phyloP scores from a whole-genome alignment of 2,113 vertebrate species.

The Rhinopomastus cyanomelas region DNA sequence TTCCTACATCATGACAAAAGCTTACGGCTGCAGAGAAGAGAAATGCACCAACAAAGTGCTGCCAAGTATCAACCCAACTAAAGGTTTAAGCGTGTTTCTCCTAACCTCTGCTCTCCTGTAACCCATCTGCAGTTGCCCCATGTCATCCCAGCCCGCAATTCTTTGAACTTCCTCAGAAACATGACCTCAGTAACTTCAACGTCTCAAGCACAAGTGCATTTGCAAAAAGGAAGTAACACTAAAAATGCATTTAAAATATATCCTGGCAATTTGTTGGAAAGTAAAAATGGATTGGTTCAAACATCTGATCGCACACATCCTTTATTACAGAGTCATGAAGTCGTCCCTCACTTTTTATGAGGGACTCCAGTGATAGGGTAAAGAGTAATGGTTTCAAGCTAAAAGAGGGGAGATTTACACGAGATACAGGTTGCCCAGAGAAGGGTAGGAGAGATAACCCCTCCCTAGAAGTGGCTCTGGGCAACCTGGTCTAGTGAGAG shows the following conservation, averaged over 20 bases:
- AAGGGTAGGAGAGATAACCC: no score
- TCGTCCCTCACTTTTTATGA: no score
- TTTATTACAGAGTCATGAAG: not conserved
- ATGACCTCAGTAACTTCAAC: not conserved
- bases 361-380: no score
- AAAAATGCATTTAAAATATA: not conserved
- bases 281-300: not conserved
- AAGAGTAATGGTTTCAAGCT: no score
- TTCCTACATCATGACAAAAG: not conserved
- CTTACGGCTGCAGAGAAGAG: not conserved
- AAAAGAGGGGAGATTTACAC: no score
- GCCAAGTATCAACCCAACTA: not conserved
- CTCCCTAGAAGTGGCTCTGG: no score
- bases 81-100: not conserved
- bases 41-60: not conserved
- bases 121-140: not conserved
- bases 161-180: not conserved
- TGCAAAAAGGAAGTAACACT: not conserved
- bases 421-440: no score
- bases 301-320: not conserved
- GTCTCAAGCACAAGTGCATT: not conserved
- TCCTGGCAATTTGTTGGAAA: not conserved
- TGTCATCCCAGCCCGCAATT: not conserved
- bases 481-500: no score
- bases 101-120: not conserved